Evolutionary conservation across 2,888 invertebrate species (phyloP).

Genomic region (Cybosia mesomella): DNA sequence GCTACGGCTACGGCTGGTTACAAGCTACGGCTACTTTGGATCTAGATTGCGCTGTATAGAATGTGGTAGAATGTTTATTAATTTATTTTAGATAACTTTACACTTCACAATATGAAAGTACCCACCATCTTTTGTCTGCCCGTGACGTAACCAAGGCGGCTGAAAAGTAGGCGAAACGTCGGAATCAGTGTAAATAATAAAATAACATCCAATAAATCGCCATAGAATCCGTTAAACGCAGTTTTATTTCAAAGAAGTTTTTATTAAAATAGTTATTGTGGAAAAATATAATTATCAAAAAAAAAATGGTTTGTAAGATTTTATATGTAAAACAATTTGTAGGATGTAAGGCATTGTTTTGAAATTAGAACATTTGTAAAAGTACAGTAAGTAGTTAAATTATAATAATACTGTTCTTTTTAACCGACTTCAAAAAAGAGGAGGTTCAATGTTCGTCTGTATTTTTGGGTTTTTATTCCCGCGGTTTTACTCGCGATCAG

Average conservation of each 20-base stretch:
- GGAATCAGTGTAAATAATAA: too few species aligned
- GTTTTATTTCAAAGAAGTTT: neutral
- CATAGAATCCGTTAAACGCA: neutral
- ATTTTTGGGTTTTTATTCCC: too few species aligned
- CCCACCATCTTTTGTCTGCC: too few species aligned
- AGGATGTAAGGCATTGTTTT: neutral
- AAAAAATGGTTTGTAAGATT: neutral
- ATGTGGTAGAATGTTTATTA: neutral
- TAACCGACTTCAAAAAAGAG: too few species aligned
- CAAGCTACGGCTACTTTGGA: neutral
- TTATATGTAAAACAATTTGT: slow-evolving; percentile 15
- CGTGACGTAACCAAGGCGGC: too few species aligned
- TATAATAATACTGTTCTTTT: too few species aligned
- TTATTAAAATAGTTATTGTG: neutral
- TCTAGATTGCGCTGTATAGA: neutral
- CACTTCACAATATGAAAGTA: neutral
- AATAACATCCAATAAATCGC: too few species aligned
- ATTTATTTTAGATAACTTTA: neutral
- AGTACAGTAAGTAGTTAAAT: neutral
- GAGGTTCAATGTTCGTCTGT: too few species aligned
- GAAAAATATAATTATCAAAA: neutral
- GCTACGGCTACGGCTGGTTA: too few species aligned
- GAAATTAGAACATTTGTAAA: neutral
- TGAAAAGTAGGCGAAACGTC: too few species aligned
- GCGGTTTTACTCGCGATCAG: too few species aligned